Conservation (phyloP, 2,888 invertebrate genomes). For the Plebejus melissa region DNA sequence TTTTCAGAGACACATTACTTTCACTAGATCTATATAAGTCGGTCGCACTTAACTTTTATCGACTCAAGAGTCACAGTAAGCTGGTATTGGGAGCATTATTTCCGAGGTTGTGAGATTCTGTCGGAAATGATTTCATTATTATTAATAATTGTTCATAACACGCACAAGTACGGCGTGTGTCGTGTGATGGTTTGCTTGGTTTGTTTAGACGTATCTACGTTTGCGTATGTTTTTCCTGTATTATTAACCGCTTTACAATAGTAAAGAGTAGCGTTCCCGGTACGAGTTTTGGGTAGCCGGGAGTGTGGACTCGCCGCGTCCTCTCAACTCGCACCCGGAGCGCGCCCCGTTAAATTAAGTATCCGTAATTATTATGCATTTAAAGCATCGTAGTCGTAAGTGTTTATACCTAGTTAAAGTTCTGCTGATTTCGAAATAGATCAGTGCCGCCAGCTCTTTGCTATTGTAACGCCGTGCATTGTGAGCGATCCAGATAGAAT, state of each 20-base stretch:
- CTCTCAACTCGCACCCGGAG: conserved; percentile 14
- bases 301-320: neutral
- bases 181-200: conserved; percentile 69
- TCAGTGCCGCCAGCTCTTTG: conserved; percentile 47
- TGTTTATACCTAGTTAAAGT: conserved; percentile 37
- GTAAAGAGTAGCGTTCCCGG: conserved; percentile 50
- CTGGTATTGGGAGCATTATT: conserved; percentile 79
- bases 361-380: conserved; percentile 50
- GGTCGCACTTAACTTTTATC: conserved; percentile 52
- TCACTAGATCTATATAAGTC: conserved; percentile 37
- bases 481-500: conserved; percentile 67
- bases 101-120: conserved; percentile 77
- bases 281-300: neutral
- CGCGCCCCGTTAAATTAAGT: conserved; percentile 21
- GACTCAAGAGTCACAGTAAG: conserved; percentile 62
- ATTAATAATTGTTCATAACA: conserved; percentile 60
- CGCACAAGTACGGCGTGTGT: conserved; percentile 73
- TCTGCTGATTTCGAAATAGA: conserved; percentile 25
- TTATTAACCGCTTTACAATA: conserved; percentile 68
- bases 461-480: conserved; percentile 64
- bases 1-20: conserved; percentile 28
- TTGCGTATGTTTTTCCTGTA: conserved; percentile 65
- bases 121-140: conserved; percentile 75
- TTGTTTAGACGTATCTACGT: conserved; percentile 69
- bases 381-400: conserved; percentile 68